Conservation (phyloP, 2,113 vertebrate species). For the Anarhynchus alexandrinus region DNA sequence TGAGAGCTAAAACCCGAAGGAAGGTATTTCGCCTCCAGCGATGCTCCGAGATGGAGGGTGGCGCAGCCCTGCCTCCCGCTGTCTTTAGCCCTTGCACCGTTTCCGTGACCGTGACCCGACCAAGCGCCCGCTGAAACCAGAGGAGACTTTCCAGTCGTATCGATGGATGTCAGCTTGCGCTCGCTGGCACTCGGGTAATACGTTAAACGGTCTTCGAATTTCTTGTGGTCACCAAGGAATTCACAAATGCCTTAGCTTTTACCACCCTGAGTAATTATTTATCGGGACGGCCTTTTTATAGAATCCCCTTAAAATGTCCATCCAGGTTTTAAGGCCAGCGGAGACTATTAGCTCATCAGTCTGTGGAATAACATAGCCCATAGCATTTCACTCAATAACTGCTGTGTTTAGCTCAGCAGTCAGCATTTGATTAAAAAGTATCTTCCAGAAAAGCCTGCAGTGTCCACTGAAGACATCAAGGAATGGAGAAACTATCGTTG, state of each 20-base stretch:
- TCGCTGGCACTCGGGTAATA: background rate
- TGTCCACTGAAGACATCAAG: background rate
- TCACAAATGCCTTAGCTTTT: conserved; percentile 34
- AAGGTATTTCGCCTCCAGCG: fast-evolving
- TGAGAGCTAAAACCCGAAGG: background rate
- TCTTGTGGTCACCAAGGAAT: conserved; percentile 29
- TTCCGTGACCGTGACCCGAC: background rate
- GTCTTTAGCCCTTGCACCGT: background rate
- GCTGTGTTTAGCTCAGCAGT: conserved; percentile 44
- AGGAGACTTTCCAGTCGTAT: background rate
- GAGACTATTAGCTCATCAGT: conserved; percentile 40
- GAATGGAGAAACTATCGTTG: background rate
- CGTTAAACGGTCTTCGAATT: background rate
- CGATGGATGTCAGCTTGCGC: background rate
- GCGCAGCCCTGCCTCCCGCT: background rate
- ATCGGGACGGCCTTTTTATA: conserved; percentile 43
- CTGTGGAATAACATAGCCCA: background rate
- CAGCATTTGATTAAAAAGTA: conserved; percentile 7
- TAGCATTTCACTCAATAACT: conserved; percentile 34
- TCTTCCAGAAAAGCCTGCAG: background rate
- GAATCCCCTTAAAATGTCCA: conserved; percentile 26
- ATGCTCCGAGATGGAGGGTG: background rate
- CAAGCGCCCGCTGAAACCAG: background rate
- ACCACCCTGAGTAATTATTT: conserved; percentile 55
- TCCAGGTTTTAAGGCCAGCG: background rate